These are phyloP conservation scores for Lucilia sericata DNA, from an alignment of 1,140 invertebrate genomes.

Conservation along the genomic window DNA sequence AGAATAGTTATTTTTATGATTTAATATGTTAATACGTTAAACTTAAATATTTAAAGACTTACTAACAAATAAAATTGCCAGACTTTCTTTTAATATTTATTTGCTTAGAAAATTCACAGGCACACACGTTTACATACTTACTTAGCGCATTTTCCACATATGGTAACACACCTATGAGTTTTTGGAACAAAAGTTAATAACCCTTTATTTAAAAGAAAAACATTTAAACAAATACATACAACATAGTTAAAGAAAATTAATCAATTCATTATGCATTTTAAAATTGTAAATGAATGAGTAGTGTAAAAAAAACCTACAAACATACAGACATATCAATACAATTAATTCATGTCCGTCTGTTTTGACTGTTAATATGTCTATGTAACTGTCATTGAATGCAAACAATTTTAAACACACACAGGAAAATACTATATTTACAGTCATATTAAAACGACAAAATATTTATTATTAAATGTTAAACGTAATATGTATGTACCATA, in stretches of 20 bases:
- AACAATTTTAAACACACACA: neutral
- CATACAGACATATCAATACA: too few relatives aligned
- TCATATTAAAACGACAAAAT: slow-evolving; percentile 31
- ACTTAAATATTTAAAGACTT: too few relatives aligned
- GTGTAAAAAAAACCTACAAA: neutral
- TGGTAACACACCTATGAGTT: neutral
- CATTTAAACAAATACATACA: neutral
- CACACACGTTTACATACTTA: neutral
- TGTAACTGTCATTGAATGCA: slow-evolving; percentile 8
- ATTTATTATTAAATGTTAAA: slow-evolving; percentile 30
- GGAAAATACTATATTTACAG: neutral
- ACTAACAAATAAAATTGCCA: too few relatives aligned
- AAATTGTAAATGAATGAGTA: neutral
- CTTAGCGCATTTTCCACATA: neutral
- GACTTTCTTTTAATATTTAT: too few relatives aligned
- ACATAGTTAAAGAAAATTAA: neutral
- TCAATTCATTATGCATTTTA: slow-evolving; percentile 6
- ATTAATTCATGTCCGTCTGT: neutral
- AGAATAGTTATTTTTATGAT: too few relatives aligned
- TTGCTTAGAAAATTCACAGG: too few relatives aligned
- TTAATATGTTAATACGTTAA: too few relatives aligned
- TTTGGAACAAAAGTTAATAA: slow-evolving; percentile 6
- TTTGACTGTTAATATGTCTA: slow-evolving; percentile 3
- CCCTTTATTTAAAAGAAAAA: neutral
- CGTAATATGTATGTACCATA: neutral